Percentiles rank a stretch among this genome's conserved stretches.
phyloP scores from a whole-genome alignment of 2,888 invertebrate genomes.

The Psylliodes chrysocephalus region DNA sequence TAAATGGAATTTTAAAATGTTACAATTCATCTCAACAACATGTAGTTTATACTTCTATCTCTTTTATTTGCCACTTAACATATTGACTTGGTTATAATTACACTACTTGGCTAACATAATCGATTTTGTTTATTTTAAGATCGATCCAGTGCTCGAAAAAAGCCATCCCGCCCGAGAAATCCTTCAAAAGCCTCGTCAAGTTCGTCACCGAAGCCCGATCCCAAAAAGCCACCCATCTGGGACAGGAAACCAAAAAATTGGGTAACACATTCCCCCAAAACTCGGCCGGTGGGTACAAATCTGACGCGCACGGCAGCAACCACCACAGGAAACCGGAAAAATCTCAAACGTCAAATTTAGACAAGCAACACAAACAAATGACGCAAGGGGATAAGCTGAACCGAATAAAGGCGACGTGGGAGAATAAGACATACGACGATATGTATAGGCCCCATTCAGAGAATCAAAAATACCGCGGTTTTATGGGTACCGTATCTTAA shows the following conservation, averaged over 20 bases:
- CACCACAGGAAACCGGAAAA: neutral
- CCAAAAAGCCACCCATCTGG: neutral
- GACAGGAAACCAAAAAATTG: neutral
- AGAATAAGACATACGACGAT: conserved; percentile 9
- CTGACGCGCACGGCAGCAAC: neutral
- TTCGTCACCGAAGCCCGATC: neutral
- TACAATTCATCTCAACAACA: no score
- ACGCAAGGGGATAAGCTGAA: conserved; percentile 49
- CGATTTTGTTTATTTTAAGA: neutral
- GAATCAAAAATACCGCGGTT: conserved; percentile 17
- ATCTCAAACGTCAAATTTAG: neutral
- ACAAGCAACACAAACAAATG: neutral
- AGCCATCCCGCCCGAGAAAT: neutral
- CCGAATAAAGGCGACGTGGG: conserved; percentile 43
- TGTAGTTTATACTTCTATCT: no score
- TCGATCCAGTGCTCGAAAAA: neutral
- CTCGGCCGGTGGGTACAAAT: neutral
- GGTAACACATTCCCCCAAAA: neutral
- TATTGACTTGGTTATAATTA: no score
- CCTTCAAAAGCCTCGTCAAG: neutral
- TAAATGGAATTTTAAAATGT: no score
- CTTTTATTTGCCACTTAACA: no score
- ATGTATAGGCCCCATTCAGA: neutral
- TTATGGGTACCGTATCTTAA: neutral
- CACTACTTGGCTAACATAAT: no score